Percentiles rank a stretch among this genome's conserved stretches.
Evolutionary conservation across 2,797 vertebrate genomes (phyloP).

Genomic region (Echeneis naucrates): DNA sequence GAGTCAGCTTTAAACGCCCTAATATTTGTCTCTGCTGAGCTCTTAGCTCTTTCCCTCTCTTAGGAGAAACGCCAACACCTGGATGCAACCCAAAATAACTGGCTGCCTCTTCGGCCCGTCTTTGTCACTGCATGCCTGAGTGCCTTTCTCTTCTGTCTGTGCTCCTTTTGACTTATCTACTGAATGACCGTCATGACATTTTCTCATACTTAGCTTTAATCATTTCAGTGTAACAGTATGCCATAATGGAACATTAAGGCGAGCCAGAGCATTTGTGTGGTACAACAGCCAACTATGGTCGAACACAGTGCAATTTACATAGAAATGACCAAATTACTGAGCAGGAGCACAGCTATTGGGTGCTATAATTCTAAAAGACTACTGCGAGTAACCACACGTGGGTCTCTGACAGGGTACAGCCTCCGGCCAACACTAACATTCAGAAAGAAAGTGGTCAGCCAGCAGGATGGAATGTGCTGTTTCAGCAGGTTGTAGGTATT

Average conservation of each 20-base stretch:
- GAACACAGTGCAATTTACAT: slow-evolving; percentile 82
- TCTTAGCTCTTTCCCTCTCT: slow-evolving; percentile 37
- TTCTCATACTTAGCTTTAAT: slow-evolving; percentile 69
- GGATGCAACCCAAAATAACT: slow-evolving; percentile 68
- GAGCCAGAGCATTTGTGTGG: slow-evolving; percentile 53
- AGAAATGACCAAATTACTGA: slow-evolving; percentile 82
- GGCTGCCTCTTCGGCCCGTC: slow-evolving; percentile 44
- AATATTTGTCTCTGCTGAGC: slow-evolving; percentile 66
- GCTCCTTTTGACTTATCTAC: slow-evolving; percentile 44
- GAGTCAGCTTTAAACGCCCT: slow-evolving; percentile 62
- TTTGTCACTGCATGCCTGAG: slow-evolving; percentile 52
- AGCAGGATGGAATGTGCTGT: slow-evolving; percentile 71
- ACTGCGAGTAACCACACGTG: slow-evolving; percentile 43
- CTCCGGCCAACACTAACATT: slow-evolving; percentile 70
- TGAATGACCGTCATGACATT: slow-evolving; percentile 70
- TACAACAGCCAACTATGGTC: slow-evolving; percentile 56
- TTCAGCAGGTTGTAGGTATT: slow-evolving; percentile 78
- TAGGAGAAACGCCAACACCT: slow-evolving; percentile 53
- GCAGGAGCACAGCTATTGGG: slow-evolving; percentile 52
- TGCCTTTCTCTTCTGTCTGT: slow-evolving; percentile 37
- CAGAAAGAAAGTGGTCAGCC: slow-evolving; percentile 68
- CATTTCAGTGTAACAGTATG: slow-evolving; percentile 53
- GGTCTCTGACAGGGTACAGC: slow-evolving; percentile 55
- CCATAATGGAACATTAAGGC: slow-evolving; percentile 49
- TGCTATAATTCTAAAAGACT: slow-evolving; percentile 77